Evolutionary conservation across 2,113 vertebrate species (phyloP).

Genomic region (Epinephelus fuscoguttatus): DNA sequence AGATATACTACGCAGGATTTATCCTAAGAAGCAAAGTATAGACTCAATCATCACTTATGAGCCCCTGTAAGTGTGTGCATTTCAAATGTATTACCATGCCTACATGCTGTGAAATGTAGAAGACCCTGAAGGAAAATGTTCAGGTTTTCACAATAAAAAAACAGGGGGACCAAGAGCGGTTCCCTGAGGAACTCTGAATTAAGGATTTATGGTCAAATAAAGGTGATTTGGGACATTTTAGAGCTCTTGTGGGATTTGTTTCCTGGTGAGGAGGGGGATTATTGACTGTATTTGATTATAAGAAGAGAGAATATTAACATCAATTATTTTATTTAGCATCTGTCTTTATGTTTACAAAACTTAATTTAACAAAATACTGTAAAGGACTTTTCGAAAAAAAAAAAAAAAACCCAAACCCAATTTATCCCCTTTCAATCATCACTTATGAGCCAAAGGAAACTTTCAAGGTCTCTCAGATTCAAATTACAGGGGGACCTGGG

Average conservation of each 20-base stretch:
- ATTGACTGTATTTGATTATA: constrained; percentile 5
- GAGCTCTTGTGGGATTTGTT: not conserved
- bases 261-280: constrained; percentile 1
- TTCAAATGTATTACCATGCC: too few relatives aligned
- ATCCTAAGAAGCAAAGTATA: too few relatives aligned
- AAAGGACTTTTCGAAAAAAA: too few relatives aligned
- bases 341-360: not conserved
- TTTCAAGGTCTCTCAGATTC: constrained; percentile 8
- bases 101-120: not conserved
- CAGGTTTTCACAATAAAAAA: constrained; percentile 41
- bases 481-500: too few relatives aligned
- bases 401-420: too few relatives aligned
- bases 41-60: too few relatives aligned
- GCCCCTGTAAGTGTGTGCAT: too few relatives aligned
- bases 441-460: not conserved
- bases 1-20: too few relatives aligned
- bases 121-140: constrained; percentile 25
- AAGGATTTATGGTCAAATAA: constrained; percentile 5
- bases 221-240: constrained; percentile 12
- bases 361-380: not conserved
- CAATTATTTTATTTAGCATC: not conserved
- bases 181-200: constrained; percentile 57
- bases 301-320: not conserved
- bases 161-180: constrained; percentile 22
- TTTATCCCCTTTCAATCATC: too few relatives aligned